These are phyloP conservation scores for Diplodus puntazzo DNA, from an alignment of 2,797 vertebrate genomes.

Conservation along the genomic window DNA sequence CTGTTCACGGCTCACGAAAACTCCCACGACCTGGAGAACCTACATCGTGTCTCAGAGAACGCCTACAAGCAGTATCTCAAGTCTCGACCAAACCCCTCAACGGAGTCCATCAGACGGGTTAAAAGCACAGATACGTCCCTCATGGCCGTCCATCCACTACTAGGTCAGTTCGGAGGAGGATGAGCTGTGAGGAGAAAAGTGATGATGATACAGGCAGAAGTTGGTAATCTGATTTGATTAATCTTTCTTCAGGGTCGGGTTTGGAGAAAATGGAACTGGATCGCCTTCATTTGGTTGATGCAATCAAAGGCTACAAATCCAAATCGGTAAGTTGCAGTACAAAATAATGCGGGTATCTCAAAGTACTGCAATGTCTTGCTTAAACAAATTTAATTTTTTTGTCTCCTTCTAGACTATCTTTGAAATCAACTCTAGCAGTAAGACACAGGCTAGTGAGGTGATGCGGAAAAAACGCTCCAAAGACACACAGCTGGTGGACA, in stretches of 20 bases:
- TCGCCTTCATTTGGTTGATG: conserved; percentile 91
- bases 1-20: conserved; percentile 85
- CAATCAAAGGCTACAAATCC: conserved; percentile 92
- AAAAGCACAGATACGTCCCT: conserved; percentile 87
- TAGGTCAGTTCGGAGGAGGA: conserved; percentile 84
- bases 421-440: conserved; percentile 93
- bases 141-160: conserved; percentile 92
- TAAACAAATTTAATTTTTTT: not conserved
- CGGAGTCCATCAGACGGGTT: conserved; percentile 93
- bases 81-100: conserved; percentile 90
- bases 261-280: conserved; percentile 91
- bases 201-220: not conserved
- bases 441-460: conserved; percentile 88
- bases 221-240: not conserved
- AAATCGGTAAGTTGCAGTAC: conserved; percentile 87
- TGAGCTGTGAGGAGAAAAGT: not conserved
- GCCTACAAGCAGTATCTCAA: conserved; percentile 96
- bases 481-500: conserved; percentile 86
- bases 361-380: not conserved
- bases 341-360: not conserved
- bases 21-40: conserved; percentile 89
- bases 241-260: conserved; percentile 81
- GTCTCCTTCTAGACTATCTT: conserved; percentile 91
- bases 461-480: conserved; percentile 92
- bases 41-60: conserved; percentile 88